A percentile compares a stretch with the other conserved stretches of the same genome.
Evolutionary conservation across 2,113 vertebrate genomes (phyloP).

Genomic region (Furnarius figulus): DNA sequence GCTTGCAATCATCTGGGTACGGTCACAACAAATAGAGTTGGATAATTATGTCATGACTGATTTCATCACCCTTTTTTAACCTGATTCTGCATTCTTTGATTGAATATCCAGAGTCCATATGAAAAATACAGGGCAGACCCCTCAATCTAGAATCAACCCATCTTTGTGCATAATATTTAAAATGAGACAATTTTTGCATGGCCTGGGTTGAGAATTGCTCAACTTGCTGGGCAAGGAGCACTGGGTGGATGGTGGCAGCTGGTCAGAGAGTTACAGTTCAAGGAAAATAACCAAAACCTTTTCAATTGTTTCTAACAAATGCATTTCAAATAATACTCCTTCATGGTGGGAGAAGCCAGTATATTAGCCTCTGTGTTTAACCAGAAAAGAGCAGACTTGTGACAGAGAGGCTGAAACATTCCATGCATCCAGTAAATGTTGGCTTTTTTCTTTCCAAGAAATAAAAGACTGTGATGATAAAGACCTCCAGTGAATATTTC

Average conservation of each 20-base stretch:
- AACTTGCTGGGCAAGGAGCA: background rate
- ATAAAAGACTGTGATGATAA: background rate
- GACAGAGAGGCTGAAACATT: background rate
- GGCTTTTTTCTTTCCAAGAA: background rate
- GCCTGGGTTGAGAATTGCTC: background rate
- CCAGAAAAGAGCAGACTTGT: background rate
- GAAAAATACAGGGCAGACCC: background rate
- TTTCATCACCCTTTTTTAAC: constrained; percentile 84
- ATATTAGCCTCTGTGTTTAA: background rate
- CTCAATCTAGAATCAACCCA: background rate
- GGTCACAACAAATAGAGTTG: constrained; percentile 72
- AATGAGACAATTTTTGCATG: background rate
- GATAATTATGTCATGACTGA: constrained; percentile 88
- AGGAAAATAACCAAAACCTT: background rate
- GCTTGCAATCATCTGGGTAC: background rate
- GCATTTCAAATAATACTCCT: background rate
- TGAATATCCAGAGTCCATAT: constrained; percentile 76
- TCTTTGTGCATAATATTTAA: background rate
- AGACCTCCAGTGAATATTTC: background rate
- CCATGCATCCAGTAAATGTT: background rate
- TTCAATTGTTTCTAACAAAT: background rate
- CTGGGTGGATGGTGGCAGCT: background rate
- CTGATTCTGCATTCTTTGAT: constrained; percentile 90
- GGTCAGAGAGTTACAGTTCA: background rate
- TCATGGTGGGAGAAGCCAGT: background rate